Percentiles rank a stretch among this genome's conserved stretches.
Conservation (phyloP, 1,140 invertebrate genomes). For the Ostrea denselamellosa region DNA sequence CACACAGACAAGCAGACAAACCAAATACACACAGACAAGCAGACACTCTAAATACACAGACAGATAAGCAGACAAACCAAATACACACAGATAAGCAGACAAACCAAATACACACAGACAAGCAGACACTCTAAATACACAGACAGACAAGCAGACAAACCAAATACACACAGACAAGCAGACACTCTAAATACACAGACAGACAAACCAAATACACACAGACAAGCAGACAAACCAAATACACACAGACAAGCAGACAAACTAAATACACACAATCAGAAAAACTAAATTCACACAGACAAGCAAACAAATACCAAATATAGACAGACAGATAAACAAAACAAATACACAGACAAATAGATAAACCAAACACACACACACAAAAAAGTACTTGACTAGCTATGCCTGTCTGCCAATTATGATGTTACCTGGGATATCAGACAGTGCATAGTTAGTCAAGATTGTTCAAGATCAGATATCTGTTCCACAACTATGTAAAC, state of each 20-base stretch:
- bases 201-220: neutral
- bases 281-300: neutral
- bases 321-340: neutral
- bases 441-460: too few relatives aligned
- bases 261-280: neutral
- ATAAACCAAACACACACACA: neutral
- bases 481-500: too few relatives aligned
- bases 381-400: neutral
- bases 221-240: neutral
- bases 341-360: neutral
- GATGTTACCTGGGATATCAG: too few relatives aligned
- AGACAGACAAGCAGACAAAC: neutral
- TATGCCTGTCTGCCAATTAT: neutral
- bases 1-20: neutral
- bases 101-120: neutral
- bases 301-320: too few relatives aligned
- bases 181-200: too few relatives aligned
- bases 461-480: too few relatives aligned
- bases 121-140: too few relatives aligned
- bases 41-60: too few relatives aligned
- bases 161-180: neutral
- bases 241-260: neutral
- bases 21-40: neutral
- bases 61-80: neutral
- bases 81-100: neutral